Conservation (phyloP, 2,888 invertebrate genomes). For the Hypercompe scribonia region DNA sequence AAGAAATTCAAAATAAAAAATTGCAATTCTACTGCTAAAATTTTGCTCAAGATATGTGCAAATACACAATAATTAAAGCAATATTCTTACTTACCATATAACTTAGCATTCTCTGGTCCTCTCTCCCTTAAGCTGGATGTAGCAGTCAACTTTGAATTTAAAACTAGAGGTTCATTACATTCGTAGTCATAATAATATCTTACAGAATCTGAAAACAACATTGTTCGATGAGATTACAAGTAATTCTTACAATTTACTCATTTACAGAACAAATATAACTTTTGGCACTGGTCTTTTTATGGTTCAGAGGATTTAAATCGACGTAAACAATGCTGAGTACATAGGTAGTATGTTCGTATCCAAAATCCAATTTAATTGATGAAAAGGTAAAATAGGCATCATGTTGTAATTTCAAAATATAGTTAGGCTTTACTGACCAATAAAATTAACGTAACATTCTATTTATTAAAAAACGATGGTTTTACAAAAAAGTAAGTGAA, state of each 20-base stretch:
- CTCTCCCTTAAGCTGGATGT: constrained; percentile 93
- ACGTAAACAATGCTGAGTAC: constrained; percentile 38
- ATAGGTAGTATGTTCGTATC: constrained; percentile 11
- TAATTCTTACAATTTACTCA: constrained; percentile 4
- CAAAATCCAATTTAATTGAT: not conserved
- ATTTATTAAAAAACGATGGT: not conserved
- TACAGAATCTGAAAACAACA: constrained; percentile 69
- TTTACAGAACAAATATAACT: constrained; percentile 19
- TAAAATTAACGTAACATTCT: not conserved
- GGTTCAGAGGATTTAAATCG: constrained; percentile 27
- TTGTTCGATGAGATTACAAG: not conserved
- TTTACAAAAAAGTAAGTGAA: constrained; percentile 12
- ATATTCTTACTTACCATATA: constrained; percentile 90
- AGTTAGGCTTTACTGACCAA: not conserved
- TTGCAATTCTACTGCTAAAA: not conserved
- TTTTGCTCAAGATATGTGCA: constrained; percentile 16
- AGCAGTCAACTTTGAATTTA: constrained; percentile 90
- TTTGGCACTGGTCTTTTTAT: constrained; percentile 21
- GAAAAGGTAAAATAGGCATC: not conserved
- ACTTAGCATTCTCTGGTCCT: constrained; percentile 94
- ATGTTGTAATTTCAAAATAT: not conserved
- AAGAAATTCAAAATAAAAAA: not conserved
- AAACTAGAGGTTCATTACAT: constrained; percentile 93
- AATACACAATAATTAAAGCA: constrained; percentile 13
- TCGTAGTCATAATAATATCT: constrained; percentile 87